Base-by-base conservation (phyloP, 2,888 invertebrate species). In the Orthosia incerta region DNA sequence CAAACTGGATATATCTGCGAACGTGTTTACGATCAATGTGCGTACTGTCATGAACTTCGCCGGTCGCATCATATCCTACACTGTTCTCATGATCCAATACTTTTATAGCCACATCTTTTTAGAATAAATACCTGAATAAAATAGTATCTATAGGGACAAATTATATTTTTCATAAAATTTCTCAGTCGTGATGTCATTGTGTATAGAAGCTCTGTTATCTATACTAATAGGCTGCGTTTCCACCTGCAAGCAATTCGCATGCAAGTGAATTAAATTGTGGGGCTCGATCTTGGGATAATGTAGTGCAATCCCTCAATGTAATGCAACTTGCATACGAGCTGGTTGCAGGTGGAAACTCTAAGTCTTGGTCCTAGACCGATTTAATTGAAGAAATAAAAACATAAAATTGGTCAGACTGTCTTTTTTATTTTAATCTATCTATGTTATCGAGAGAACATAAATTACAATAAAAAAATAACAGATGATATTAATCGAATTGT, bases 61-160 rank as follows among this genome's bases (percentile, higher is more conserved):
- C 4, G 91, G 91, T 1, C 89, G 90, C 20, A 88, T 91, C 1
- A 90, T 93, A 20, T 93, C 94, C 0, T 93, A 93, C 70, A 87
- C 89, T 2, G 88, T 94, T 2, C 83, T 94, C 2, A 89, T 93
- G 86, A 94, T 94, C 65, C 93, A 94, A 70, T 92, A 92, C 69
- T 94, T 94, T 66, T 94, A 94, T 66, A 87, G 86, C 31, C 79
- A 88, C 60, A 62, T 79, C 20, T 83, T 84, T 74, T 51, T 71
- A 60, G 73, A 89, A 56, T 80, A 85, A 71, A 57, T 48, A 45
- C 3, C 15, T n/a, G 20, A 13, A 18, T 11, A 9, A n/a, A 9
- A 9, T 23, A 20, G 7, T 16, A 4, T 9, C 39, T 39, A 39
- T 1, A 39, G 1, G 39, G 7, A 9, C 39, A 39, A 39, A 39